Evolutionary conservation across 2,797 vertebrate species (phyloP), one percentile per base, ranked within the genome.

Genomic region (Pipistrellus nathusii): DNA sequence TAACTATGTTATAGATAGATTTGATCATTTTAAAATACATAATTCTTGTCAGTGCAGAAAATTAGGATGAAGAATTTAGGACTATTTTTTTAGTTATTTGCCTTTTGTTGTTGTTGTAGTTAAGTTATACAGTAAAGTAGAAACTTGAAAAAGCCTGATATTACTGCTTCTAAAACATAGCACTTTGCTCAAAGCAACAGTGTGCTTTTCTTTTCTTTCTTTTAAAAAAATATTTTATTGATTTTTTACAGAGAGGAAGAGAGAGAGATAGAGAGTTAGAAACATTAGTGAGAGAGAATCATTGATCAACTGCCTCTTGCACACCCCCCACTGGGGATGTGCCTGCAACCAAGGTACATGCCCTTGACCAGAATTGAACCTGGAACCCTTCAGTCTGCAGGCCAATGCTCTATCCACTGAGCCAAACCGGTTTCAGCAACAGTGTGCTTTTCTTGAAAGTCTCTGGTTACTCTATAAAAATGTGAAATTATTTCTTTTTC

Each of bases 401-500:
- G 38, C 38, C 38, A 7, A 41, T 1, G 6, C 38, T 41, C 38
- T 41, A 41, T 41, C 38, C 38, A 41, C 38, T 41, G 38, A 41
- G 38, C 38, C 38, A 41, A 41, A 41, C 38, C 6, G 38, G 38
- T 41, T 41, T 41, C 38, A 6, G 46, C 62, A 27, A 38, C n/a
- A 68, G 10, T 55, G 35, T 78, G 12, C 53, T 92, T n/a, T 41
- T 88, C 75, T 80, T 86, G 71, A 96, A 84, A 77, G 20, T 69
- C 25, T 78, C 30, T 53, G n/a, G 57, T 88, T 92, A 69, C 38
- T 73, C 1, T 78, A 55, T 78, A 64, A 89, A 94, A 88, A 55
- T 72, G 35, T 95, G 89, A 86, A 87, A 53, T 92, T 46, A 57
- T 72, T 77, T 72, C 27, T 75, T 91, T 85, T 90, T 51, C 51